Percentiles rank a stretch among this genome's conserved stretches.
These are phyloP conservation scores for Melangyna quadrimaculata DNA, from an alignment of 2,888 invertebrate genomes.

Conservation along the genomic window DNA sequence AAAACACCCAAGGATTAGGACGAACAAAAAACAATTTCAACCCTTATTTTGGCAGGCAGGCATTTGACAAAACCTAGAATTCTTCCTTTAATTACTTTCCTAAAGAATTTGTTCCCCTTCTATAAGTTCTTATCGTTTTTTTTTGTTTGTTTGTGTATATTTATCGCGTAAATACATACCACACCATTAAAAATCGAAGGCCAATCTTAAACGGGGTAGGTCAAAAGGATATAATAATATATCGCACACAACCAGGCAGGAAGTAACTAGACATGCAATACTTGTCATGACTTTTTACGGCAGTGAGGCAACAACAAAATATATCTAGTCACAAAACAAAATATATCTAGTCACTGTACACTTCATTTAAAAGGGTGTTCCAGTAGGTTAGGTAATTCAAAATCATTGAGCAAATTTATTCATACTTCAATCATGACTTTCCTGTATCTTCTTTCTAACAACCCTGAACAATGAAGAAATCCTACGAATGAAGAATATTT, in stretches of 20 bases:
- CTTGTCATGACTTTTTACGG: constrained; percentile 58
- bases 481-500: no score
- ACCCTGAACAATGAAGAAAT: not conserved
- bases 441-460: not conserved
- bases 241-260: constrained; percentile 40
- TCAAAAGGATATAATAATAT: constrained; percentile 54
- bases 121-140: constrained; percentile 3
- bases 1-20: not conserved
- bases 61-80: constrained; percentile 29
- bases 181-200: constrained; percentile 53
- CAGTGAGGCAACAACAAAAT: constrained; percentile 15
- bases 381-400: not conserved
- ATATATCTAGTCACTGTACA: constrained; percentile 4
- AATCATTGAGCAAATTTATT: not conserved
- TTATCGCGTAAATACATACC: constrained; percentile 19
- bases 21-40: constrained; percentile 17
- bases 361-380: constrained; percentile 10
- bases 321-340: not conserved
- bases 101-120: constrained; percentile 29
- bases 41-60: constrained; percentile 33
- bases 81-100: constrained; percentile 59
- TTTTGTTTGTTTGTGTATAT: constrained; percentile 1
- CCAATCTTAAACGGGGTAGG: constrained; percentile 60
- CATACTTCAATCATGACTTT: not conserved
- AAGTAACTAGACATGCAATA: constrained; percentile 52